Evolutionary conservation across 1,140 invertebrate species (phyloP).

Genomic region (Drosophila pseudoananassae): DNA sequence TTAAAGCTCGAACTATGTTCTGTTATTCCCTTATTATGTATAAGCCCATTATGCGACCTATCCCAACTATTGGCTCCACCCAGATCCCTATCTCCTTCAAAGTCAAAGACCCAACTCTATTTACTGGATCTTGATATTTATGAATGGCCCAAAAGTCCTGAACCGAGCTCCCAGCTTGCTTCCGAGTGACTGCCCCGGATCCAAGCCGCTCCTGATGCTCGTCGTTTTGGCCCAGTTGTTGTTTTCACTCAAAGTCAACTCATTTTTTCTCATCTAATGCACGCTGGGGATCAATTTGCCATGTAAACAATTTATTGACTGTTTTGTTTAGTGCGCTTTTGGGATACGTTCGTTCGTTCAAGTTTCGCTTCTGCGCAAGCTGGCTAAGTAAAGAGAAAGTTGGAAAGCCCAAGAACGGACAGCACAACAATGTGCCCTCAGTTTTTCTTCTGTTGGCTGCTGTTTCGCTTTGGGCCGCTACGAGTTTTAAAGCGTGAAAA

Average conservation of each 20-base stretch:
- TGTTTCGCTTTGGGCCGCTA: slow-evolving; percentile 23
- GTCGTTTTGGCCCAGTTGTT: slow-evolving; percentile 24
- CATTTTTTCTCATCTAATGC: slow-evolving; percentile 83
- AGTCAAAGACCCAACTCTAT: slow-evolving; percentile 6
- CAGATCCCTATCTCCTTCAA: slow-evolving; percentile 13
- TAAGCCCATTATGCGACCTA: slow-evolving; percentile 5
- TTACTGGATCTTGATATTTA: slow-evolving; percentile 36
- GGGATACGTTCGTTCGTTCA: slow-evolving; percentile 64
- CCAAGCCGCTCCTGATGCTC: slow-evolving; percentile 5
- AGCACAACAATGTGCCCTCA: slow-evolving; percentile 20
- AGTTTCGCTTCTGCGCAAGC: slow-evolving; percentile 54
- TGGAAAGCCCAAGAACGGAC: slow-evolving; percentile 1
- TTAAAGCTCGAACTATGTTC: too few relatives aligned
- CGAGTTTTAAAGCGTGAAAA: slow-evolving; percentile 62
- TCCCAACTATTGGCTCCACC: slow-evolving; percentile 19
- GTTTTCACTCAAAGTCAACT: slow-evolving; percentile 75
- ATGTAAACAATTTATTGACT: slow-evolving; percentile 83
- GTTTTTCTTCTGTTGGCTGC: slow-evolving; percentile 11
- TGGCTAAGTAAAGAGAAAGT: slow-evolving; percentile 43
- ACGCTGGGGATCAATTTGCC: slow-evolving; percentile 81
- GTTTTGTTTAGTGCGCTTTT: slow-evolving; percentile 80
- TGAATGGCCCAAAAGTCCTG: slow-evolving; percentile 31
- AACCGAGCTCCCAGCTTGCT: slow-evolving; percentile 11
- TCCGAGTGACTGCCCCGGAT: slow-evolving; percentile 7
- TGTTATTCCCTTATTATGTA: not conserved